Evolutionary conservation across 2,888 invertebrate species (phyloP).

Genomic region (Acrobasis suavella): DNA sequence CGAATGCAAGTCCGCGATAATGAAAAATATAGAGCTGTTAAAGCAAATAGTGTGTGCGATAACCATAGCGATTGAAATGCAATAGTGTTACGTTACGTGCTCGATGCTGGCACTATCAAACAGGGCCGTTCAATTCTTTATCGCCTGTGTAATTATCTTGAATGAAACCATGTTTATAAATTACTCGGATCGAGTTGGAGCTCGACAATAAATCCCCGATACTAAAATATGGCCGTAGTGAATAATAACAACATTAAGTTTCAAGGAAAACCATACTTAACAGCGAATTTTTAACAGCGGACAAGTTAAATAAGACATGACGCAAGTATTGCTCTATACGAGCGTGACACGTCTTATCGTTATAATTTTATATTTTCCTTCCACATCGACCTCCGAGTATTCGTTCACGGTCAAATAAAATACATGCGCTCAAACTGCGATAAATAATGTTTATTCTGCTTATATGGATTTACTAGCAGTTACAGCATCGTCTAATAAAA

Average conservation of each 20-base stretch:
- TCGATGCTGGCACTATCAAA: slow-evolving; percentile 46
- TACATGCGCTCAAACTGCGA: not conserved
- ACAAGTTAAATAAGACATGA: slow-evolving; percentile 10
- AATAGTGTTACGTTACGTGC: slow-evolving; percentile 46
- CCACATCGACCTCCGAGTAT: not conserved
- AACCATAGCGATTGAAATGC: slow-evolving; percentile 51
- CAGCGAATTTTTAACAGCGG: slow-evolving; percentile 3
- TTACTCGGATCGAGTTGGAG: slow-evolving; percentile 43
- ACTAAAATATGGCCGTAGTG: slow-evolving; percentile 34
- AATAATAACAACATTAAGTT: slow-evolving; percentile 36
- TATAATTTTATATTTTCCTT: slow-evolving; percentile 11
- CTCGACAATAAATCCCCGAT: slow-evolving; percentile 36
- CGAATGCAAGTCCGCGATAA: slow-evolving; percentile 19
- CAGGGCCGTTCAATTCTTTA: slow-evolving; percentile 47
- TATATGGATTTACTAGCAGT: not conserved
- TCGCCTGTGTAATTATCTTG: slow-evolving; percentile 50
- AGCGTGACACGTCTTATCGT: slow-evolving; percentile 15
- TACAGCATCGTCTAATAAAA: slow-evolving; percentile 6
- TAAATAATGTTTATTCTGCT: slow-evolving; percentile 3
- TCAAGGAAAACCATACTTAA: slow-evolving; percentile 27
- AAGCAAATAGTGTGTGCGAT: slow-evolving; percentile 38
- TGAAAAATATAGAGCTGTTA: slow-evolving; percentile 32
- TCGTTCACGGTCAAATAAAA: slow-evolving; percentile 8
- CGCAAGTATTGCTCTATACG: slow-evolving; percentile 5
- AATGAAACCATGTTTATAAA: slow-evolving; percentile 52